Conservation (phyloP, 2,888 invertebrate species). For the Heliconius hortense region DNA sequence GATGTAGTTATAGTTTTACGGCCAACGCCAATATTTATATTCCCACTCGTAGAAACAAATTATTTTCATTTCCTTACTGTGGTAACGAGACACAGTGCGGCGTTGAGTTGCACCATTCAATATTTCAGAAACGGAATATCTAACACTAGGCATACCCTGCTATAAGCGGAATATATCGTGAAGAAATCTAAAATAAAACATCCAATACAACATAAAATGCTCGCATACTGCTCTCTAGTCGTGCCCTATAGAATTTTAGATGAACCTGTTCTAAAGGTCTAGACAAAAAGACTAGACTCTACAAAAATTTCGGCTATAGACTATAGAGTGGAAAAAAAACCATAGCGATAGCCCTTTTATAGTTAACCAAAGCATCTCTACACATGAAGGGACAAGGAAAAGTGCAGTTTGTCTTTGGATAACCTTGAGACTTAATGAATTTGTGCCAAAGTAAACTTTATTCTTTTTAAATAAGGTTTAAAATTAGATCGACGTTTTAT, state of each 20-base stretch:
- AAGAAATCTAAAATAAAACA: background rate
- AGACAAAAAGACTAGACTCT: constrained; percentile 15
- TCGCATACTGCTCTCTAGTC: background rate
- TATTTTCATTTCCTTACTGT: too few relatives aligned
- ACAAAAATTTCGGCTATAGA: constrained; percentile 19
- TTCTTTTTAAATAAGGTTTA: background rate
- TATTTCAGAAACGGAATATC: background rate
- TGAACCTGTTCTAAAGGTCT: constrained; percentile 11
- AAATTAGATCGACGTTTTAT: constrained; percentile 2
- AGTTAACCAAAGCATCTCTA: constrained; percentile 25
- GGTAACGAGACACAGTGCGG: background rate
- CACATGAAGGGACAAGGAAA: constrained; percentile 45
- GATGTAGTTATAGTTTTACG: too few relatives aligned
- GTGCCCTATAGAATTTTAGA: background rate
- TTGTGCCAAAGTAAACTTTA: constrained; percentile 32
- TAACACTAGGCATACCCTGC: background rate
- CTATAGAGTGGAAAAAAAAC: constrained; percentile 8
- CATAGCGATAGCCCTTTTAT: constrained; percentile 17
- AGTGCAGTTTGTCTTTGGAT: constrained; percentile 47
- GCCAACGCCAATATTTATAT: too few relatives aligned
- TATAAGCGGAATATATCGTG: background rate
- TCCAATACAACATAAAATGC: background rate
- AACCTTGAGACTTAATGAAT: constrained; percentile 43
- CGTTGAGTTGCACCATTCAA: background rate
- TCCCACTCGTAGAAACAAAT: too few relatives aligned